Evolutionary conservation across 2,888 invertebrate genomes (phyloP), one percentile per base, ranked within the genome.

Genomic region (Parnassius mnemosyne): DNA sequence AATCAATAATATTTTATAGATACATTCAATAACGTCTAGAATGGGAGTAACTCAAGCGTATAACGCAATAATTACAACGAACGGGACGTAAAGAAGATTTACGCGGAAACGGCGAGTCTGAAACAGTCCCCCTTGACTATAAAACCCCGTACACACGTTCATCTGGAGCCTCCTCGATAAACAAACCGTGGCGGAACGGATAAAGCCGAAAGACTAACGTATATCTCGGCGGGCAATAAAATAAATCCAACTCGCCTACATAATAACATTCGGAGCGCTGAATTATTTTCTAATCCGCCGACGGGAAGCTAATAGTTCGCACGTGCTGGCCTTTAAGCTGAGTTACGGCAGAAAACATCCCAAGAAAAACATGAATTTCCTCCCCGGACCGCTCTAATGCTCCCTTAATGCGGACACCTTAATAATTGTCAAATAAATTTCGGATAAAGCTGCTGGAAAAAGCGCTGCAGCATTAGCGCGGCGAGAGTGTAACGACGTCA

Each of bases 361-460:
- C 81, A 85, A 88, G 88, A 84, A 91, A 90, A 90, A 91, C 90
- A 90, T 84, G 86, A 84, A 83, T 88, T 88, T 85, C 86, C 88
- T 79, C 76, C 57, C 79, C 75, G 76, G 74, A 74, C 75, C 66
- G 73, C 75, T 75, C 79, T 87, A 88, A 88, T 84, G 84, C 81
- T 67, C 79, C 79, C 82, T 84, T 90, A 89, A 89, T 88, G 83
- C 88, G 85, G 85, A 87, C 89, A 88, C 90, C 88, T 90, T 89
- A 84, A 88, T 88, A 88, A 88, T 89, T 89, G 87, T 88, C 87
- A 85, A 88, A 90, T 90, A 90, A 91, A 91, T 90, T 90, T 74
- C 78, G 72, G 77, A 80, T 77, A 83, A 83, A 81, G 82, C 84
- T 75, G 74, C 71, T 71, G 78, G 84, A 83, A 84, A 75, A 75